Conservation (phyloP, 37 sponge, comb jelly and placozoan species). For the Axinella damicornis region DNA sequence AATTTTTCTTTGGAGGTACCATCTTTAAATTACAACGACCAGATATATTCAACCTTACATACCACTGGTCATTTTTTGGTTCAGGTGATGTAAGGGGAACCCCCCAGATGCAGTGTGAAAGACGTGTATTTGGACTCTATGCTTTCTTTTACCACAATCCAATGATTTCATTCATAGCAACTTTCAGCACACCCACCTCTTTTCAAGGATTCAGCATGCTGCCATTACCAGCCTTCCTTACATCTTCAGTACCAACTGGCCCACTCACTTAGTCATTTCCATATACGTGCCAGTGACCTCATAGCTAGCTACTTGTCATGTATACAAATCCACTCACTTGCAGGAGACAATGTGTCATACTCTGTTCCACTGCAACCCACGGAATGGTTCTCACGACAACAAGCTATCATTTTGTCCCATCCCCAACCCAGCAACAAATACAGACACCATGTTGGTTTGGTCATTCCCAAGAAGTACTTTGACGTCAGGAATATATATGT, state of each 20-base stretch:
- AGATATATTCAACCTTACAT: too few relatives aligned
- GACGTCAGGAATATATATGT: background rate
- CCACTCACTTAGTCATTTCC: background rate
- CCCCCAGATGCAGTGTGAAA: too few relatives aligned
- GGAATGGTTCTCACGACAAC: conserved; percentile 17
- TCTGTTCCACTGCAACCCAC: conserved; percentile 16
- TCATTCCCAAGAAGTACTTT: background rate
- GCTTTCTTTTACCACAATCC: background rate
- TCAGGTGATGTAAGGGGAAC: too few relatives aligned
- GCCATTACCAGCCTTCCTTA: background rate
- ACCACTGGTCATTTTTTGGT: too few relatives aligned
- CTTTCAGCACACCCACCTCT: too few relatives aligned
- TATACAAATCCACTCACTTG: background rate
- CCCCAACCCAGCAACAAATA: background rate
- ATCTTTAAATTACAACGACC: too few relatives aligned
- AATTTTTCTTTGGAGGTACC: too few relatives aligned
- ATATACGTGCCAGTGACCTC: background rate
- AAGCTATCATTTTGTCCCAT: background rate
- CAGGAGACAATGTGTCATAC: background rate
- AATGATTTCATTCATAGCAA: background rate
- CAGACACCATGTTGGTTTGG: conserved; percentile 7
- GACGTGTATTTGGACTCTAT: background rate
- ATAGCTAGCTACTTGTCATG: conserved; percentile 4
- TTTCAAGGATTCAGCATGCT: too few relatives aligned
- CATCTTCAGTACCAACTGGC: background rate